Percentiles rank a stretch among this genome's conserved stretches.
These are phyloP conservation scores for Sycophaga agraensis DNA, from an alignment of 1,140 invertebrate genomes.

Conservation along the genomic window DNA sequence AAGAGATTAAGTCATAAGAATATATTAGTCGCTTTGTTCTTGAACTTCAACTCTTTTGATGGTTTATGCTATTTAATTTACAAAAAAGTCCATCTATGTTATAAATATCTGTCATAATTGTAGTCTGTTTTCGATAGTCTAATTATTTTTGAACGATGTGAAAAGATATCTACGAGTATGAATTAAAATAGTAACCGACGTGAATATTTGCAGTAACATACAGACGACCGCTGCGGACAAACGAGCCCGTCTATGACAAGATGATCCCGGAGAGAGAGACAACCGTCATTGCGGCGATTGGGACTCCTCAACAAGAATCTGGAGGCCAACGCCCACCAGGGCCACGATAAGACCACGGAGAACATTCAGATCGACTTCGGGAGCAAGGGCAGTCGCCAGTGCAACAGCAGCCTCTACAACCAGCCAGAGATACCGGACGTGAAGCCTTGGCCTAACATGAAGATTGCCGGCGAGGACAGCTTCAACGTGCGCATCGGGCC, in stretches of 20 bases:
- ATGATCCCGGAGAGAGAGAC: slow-evolving; percentile 70
- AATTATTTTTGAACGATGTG: no score
- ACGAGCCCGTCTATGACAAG: slow-evolving; percentile 70
- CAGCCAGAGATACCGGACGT: slow-evolving; percentile 43
- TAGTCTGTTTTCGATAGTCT: no score
- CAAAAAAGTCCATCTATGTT: no score
- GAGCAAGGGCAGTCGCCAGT: slow-evolving; percentile 57
- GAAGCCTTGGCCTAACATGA: slow-evolving; percentile 64
- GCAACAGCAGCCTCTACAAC: slow-evolving; percentile 54
- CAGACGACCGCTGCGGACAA: slow-evolving; percentile 70
- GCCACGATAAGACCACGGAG: slow-evolving; percentile 69
- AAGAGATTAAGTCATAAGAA: no score
- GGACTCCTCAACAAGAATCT: slow-evolving; percentile 76
- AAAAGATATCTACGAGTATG: no score
- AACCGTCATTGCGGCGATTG: slow-evolving; percentile 85
- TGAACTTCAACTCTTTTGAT: no score
- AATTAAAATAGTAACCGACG: no score
- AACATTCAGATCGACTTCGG: slow-evolving; percentile 78
- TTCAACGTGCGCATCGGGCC: slow-evolving; percentile 81
- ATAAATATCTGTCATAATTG: no score
- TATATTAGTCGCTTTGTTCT: no score
- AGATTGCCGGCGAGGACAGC: slow-evolving; percentile 52
- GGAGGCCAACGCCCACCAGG: slow-evolving; percentile 80
- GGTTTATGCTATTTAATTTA: no score
- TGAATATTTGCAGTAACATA: no score